Conservation (phyloP, 2,797 vertebrate genomes). For the Chrysocyon brachyurus region DNA sequence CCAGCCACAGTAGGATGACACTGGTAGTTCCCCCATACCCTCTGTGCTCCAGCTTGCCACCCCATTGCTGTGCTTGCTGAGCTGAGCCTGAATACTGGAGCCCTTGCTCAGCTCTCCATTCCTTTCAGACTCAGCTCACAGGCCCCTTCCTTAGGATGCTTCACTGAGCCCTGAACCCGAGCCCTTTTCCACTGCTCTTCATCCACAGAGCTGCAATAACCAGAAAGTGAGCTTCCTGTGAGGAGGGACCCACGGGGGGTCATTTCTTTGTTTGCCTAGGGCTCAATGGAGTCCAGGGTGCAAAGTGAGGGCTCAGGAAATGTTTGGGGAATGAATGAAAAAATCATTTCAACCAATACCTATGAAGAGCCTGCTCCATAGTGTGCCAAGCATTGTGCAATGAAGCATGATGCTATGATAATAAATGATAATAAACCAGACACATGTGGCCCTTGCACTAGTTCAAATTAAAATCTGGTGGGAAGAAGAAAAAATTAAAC, state of each 20-base stretch:
- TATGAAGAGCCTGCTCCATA: constrained; percentile 33
- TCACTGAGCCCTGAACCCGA: neutral
- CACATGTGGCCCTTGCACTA: neutral
- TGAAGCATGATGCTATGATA: neutral
- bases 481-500: constrained; percentile 16
- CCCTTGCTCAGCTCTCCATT: neutral
- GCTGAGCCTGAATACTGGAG: neutral
- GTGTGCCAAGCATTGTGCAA: neutral
- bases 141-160: neutral
- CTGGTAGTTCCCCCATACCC: neutral
- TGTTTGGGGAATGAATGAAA: constrained; percentile 20
- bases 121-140: neutral
- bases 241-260: neutral
- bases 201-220: neutral
- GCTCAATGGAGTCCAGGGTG: neutral
- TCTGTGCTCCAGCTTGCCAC: neutral
- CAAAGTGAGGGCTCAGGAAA: neutral
- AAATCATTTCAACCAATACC: neutral
- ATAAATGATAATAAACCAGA: constrained; percentile 2
- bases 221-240: neutral
- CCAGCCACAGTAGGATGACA: neutral
- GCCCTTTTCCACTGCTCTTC: neutral
- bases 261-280: neutral
- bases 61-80: neutral
- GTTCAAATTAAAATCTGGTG: constrained; percentile 35